Evolutionary conservation across 2,888 invertebrate species (phyloP).

Genomic region (Nipponacmea schrenckii): DNA sequence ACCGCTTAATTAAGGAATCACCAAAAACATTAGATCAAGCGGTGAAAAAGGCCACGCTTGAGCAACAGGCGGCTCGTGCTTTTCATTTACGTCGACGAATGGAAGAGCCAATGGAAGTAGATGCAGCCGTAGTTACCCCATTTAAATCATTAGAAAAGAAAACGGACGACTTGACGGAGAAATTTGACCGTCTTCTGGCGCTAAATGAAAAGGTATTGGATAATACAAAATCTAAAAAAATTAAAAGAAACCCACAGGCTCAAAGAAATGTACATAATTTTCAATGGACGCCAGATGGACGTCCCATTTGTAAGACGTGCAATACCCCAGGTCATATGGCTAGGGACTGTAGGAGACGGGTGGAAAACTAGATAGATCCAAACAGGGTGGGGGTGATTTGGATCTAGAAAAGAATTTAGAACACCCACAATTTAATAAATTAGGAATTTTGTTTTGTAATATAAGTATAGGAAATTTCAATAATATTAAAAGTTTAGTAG

Average conservation of each 20-base stretch:
- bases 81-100: not conserved
- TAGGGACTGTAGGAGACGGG: not conserved
- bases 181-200: not conserved
- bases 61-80: not conserved
- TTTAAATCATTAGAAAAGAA: no score
- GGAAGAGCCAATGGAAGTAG: not conserved
- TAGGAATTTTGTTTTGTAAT: not conserved
- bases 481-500: not conserved
- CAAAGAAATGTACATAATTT: not conserved
- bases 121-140: no score
- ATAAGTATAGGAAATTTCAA: not conserved
- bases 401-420: not conserved
- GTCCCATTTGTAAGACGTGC: not conserved
- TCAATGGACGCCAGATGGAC: not conserved
- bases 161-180: no score
- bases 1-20: not conserved
- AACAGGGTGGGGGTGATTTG: not conserved
- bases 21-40: not conserved
- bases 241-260: no score
- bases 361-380: not conserved
- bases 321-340: not conserved
- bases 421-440: not conserved
- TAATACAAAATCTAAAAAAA: no score
- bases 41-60: not conserved
- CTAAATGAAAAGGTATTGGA: not conserved